Evolutionary conservation across 2,888 invertebrate species (phyloP), one percentile per base, ranked within the genome.

Genomic region (Patella ulyssiponensis): DNA sequence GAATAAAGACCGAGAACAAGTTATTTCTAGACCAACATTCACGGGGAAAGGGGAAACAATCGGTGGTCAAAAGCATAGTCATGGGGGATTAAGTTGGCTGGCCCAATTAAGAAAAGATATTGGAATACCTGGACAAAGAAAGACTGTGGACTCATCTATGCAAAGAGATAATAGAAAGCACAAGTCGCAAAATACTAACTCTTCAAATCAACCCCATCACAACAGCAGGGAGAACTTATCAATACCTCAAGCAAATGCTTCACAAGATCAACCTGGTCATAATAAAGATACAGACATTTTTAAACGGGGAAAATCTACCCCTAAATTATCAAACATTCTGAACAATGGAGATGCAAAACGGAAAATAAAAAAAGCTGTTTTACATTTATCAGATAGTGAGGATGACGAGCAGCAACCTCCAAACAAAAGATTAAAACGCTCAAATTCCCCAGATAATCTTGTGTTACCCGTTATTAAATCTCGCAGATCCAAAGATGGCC

Each of bases 371-470:
- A 64, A 64, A 64, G 64, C 64, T 20, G 64, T 64, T 64, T 64
- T 64, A 23, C 12, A 23, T 20, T 64, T 64, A 12, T 64, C 64
- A 9, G 64, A 64, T 5, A 64, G 64, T 64, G 64, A 64, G 3
- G 64, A 64, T 12, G 64, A 23, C 3, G 64, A 64, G 11, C 15
- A 12, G 11, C 20, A 23, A 64, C 64, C 20, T 23, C 9, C 23
- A 12, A 11, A 20, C 9, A 64, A 64, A 23, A 64, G 23, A 64
- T 23, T 64, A 20, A 64, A 23, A 64, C 64, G 64, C 20, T 64
- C 64, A 64, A 20, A 64, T 64, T 64, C 64, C 9, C 64, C 64
- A 4, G 64, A 64, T 23, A 64, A 64, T 64, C 20, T 64, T 64
- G 64, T 17, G 20, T 64, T 20, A 64, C 64, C 64, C 20, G 12